Base-by-base conservation (phyloP, 2,888 invertebrate species). In the Ommatoiulus sabulosus region DNA sequence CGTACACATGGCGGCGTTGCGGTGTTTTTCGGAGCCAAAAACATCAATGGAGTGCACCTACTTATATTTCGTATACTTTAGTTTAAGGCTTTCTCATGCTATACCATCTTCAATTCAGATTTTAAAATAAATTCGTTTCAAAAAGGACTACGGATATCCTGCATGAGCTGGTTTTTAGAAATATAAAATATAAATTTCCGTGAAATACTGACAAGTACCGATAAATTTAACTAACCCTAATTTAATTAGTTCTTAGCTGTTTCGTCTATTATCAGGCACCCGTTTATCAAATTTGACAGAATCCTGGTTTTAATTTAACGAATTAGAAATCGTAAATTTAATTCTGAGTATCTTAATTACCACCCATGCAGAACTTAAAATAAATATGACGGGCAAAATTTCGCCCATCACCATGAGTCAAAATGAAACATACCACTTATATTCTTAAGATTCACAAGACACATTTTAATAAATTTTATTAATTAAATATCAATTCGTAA, bases 211-310 rank as follows among this genome's bases (percentile, higher is more conserved):
- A 7, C 10, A 8, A 20, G 72, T 72, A 72, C 72, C 72, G 10
- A 72, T 20, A 72, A 72, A 10, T 24, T 72, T 24, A 10, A 10
- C 24, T 10, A 72, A 72, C 72, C 72, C 72, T 72, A 72, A 72
- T 72, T 24, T 72, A 72, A 72, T 72, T 72, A 24, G 20, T 72
- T 72, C 24, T 7, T 7, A 7, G 24, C 10, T 72, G 24, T 10
- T 72, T 24, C 72, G 6, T 72, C 72, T 72, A 20, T 24, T 24
- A 72, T 72, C 24, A 24, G 72, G 20, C 24, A 24, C 10, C 72
- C 72, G 20, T 72, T 72, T 72, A 72, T 72, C 72, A 72, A 20
- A 24, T 72, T 72, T 72, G 72, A 20, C 72, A 72, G 20, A 20
- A 10, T 24, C 24, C n/a, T 5, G 20, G 20, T n/a, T 63, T 63